Base-by-base conservation (phyloP, 2,797 vertebrate genomes). In the Erpetoichthys calabaricus region DNA sequence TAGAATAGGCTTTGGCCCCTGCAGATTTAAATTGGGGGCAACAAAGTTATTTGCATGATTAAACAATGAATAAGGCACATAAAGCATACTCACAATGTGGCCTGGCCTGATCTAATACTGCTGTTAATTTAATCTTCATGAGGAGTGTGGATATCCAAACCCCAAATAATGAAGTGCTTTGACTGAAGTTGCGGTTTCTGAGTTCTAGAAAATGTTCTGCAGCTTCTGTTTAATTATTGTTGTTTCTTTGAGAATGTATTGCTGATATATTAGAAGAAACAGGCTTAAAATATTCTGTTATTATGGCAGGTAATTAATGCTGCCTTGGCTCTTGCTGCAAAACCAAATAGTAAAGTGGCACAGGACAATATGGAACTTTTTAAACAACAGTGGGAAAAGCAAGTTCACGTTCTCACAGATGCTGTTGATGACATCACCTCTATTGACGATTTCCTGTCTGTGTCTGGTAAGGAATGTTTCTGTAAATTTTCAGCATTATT, bases 271-370 rank as follows among this genome's bases (percentile, higher is more conserved):
- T 25, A 25, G 25, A 2, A 25, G 25, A 25, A 25, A 25, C 25
- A 25, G 25, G 25, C 25, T 25, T 25, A 25, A 25, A 25, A 25
- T 25, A 25, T 25, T 25, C 2, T 3, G 49, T 59, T 3, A 76
- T 44, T 71, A 63, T 76, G 72, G 1, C 81, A 97, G 96, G 96
- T 98, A 72, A 97, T 98, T 80, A 99, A 99, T 68, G 96, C 94
- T 56, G 95, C 92, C 0, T 72, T 98, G 70, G 92, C 91, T 71
- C 84, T 97, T 62, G 91, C 93, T 79, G 92, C 93, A 61, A 95
- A 94, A 62, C 92, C 93, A 63, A 90, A 94, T 69, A 88, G 86
- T 69, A 88, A 86, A 49, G 68, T 78, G 64, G 71, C 75, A 45
- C 86, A 88, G 8, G 86, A 88, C 44, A 88, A 87, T 63, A 88